Evolutionary conservation across 2,888 invertebrate species (phyloP), one percentile per base, ranked within the genome.

Genomic region (Mythimna ferrago): DNA sequence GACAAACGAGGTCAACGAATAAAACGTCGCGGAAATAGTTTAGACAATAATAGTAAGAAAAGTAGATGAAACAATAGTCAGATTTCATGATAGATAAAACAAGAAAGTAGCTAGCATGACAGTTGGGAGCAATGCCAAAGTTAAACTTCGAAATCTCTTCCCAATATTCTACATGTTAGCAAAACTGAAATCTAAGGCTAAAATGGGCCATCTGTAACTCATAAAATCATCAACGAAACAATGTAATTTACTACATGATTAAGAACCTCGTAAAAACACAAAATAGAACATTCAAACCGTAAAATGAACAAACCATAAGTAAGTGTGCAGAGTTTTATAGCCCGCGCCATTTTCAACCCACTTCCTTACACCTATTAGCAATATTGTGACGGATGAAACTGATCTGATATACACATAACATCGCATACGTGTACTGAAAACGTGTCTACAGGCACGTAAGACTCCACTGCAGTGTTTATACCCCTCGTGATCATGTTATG

Each of bases 381-480:
- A 63, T 21, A 62, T 65, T 16, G 54, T 64, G 2, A 35, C 53
- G 14, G 66, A 48, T 60, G 61, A 70, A 67, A 73, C 71, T 61
- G 66, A 73, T 84, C 77, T 81, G 61, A 65, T 38, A 62, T 60
- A 71, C 62, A 80, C 57, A 73, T 61, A 76, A 76, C 81, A 81
- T 53, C 56, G 64, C 56, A 53, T 76, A 84, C 82, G 75, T 80
- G 76, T 61, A 32, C 74, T 86, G 75, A 79, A 85, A 73, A 89
- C 89, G 88, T 90, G 90, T 67, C 63, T 54, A 11, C 56, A 73
- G 68, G 83, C 90, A 90, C 90, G 90, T 89, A 88, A 84, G 81
- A 74, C 80, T 81, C 61, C 76, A 80, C 69, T 72, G 78, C 73
- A 65, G 51, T 81, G 86, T 89, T 86, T 88, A 88, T 85, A 83